phyloP scores from a whole-genome alignment of 2,888 invertebrate species.

The Dastarcus helophoroides region DNA sequence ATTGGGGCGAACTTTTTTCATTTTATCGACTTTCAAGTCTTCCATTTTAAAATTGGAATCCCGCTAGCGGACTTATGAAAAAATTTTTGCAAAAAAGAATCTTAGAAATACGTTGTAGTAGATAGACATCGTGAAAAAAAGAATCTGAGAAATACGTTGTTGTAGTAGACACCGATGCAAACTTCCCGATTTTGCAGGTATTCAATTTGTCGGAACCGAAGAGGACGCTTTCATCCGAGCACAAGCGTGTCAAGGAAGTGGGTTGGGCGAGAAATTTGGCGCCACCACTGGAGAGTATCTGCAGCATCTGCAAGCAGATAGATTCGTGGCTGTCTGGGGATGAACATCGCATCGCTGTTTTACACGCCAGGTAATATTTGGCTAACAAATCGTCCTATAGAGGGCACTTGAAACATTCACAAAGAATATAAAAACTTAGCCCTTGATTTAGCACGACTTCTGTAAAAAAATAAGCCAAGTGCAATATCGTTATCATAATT shows the following conservation, averaged over 20 bases:
- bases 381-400: no score
- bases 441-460: no score
- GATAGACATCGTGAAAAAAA: neutral
- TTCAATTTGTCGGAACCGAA: conserved; percentile 72
- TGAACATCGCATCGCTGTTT: conserved; percentile 73
- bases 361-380: conserved; percentile 77
- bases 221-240: conserved; percentile 51
- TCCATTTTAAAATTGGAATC: no score
- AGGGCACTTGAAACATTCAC: no score
- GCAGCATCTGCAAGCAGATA: conserved; percentile 85
- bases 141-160: neutral
- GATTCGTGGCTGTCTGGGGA: conserved; percentile 83
- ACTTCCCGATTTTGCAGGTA: conserved; percentile 51
- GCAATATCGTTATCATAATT: no score
- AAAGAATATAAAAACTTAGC: no score
- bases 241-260: conserved; percentile 60
- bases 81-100: no score
- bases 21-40: no score
- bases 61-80: no score
- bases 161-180: neutral
- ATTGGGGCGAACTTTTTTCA: no score
- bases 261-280: conserved; percentile 81
- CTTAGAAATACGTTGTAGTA: no score
- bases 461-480: no score
- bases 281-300: conserved; percentile 79